Conservation (phyloP, 1,140 invertebrate genomes). For the Steinernema feltiae region DNA sequence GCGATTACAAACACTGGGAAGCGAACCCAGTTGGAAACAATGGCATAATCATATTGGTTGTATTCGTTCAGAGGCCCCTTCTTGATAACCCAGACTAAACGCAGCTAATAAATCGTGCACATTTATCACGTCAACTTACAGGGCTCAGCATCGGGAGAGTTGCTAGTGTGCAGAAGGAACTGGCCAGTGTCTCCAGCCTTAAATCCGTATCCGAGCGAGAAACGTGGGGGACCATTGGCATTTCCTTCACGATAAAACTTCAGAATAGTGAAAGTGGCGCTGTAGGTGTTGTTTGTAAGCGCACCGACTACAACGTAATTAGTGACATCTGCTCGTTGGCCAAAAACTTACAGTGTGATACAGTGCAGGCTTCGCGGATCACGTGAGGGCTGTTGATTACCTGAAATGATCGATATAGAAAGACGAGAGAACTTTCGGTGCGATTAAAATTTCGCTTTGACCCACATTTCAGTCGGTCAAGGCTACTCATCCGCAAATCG, state of each 20-base stretch:
- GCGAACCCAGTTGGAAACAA: constrained; percentile 57
- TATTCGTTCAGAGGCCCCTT: constrained; percentile 56
- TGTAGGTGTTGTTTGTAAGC: constrained; percentile 57
- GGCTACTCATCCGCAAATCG: neutral
- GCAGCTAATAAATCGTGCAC: neutral
- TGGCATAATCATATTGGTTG: constrained; percentile 57
- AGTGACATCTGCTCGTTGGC: constrained; percentile 3
- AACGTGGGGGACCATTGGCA: constrained; percentile 54
- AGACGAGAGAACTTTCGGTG: neutral
- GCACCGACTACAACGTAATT: constrained; percentile 49
- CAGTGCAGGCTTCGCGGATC: constrained; percentile 57
- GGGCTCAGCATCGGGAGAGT: constrained; percentile 55
- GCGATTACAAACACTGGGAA: constrained; percentile 58
- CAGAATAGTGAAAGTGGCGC: constrained; percentile 55
- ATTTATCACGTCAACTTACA: constrained; percentile 36
- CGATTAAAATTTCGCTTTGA: neutral
- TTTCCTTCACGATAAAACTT: constrained; percentile 58
- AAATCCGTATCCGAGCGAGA: constrained; percentile 56
- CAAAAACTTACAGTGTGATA: constrained; percentile 50
- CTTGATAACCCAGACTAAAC: constrained; percentile 58
- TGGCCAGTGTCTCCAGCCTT: constrained; percentile 57
- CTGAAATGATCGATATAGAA: constrained; percentile 28
- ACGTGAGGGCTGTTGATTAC: constrained; percentile 57
- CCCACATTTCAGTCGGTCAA: constrained; percentile 12
- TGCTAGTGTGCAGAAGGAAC: constrained; percentile 52